Percentiles rank a stretch among this genome's conserved stretches.
Evolutionary conservation across 2,888 invertebrate genomes (phyloP).

Genomic region (Melitaea athalia): DNA sequence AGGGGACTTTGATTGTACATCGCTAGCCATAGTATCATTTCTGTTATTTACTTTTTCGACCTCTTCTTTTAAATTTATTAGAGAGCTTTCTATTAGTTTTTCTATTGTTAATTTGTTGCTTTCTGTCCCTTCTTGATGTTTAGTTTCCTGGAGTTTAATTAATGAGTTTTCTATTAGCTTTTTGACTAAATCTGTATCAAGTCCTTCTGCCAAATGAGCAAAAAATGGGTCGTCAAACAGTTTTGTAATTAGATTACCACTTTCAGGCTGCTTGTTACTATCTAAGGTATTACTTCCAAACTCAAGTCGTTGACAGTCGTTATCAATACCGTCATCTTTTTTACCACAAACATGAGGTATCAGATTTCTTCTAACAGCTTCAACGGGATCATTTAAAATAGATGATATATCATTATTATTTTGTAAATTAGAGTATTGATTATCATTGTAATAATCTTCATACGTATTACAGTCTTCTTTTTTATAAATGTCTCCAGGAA

Average conservation of each 20-base stretch:
- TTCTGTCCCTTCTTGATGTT: slow-evolving; percentile 72
- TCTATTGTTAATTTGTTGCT: slow-evolving; percentile 73
- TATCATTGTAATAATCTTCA: slow-evolving; percentile 70
- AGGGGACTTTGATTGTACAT: slow-evolving; percentile 44
- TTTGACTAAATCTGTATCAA: slow-evolving; percentile 83
- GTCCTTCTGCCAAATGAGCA: slow-evolving; percentile 83
- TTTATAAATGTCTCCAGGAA: slow-evolving; percentile 56
- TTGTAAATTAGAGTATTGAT: slow-evolving; percentile 41
- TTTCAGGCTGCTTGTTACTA: slow-evolving; percentile 53
- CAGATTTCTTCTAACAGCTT: slow-evolving; percentile 88
- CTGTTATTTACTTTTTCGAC: slow-evolving; percentile 52
- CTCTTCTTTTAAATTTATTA: slow-evolving; percentile 71
- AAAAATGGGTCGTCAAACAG: slow-evolving; percentile 85
- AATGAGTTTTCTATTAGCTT: slow-evolving; percentile 86
- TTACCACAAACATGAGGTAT: slow-evolving; percentile 90
- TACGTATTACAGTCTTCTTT: slow-evolving; percentile 63
- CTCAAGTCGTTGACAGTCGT: slow-evolving; percentile 40
- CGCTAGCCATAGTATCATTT: slow-evolving; percentile 52
- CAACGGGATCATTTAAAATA: slow-evolving; percentile 87
- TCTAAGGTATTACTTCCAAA: slow-evolving; percentile 33
- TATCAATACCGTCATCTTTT: slow-evolving; percentile 52
- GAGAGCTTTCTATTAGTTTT: slow-evolving; percentile 78
- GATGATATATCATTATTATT: slow-evolving; percentile 73
- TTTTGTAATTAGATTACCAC: slow-evolving; percentile 80
- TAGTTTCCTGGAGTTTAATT: slow-evolving; percentile 81